A percentile compares a stretch with the other conserved stretches of the same genome.
These are phyloP conservation scores for Drosophila mettleri DNA, from an alignment of 2,888 invertebrate species.

Conservation along the genomic window DNA sequence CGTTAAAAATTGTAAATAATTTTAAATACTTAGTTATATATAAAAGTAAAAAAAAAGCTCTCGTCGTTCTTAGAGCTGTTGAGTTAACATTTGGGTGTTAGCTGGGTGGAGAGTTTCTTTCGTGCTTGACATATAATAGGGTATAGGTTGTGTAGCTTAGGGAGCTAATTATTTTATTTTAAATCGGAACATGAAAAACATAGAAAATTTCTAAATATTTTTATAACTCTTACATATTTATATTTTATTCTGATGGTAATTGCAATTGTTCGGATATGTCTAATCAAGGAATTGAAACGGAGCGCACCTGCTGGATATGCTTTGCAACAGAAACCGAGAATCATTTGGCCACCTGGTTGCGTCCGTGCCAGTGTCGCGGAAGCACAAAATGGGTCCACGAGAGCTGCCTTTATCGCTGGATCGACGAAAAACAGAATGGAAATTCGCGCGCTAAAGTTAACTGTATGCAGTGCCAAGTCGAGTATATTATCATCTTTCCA, in stretches of 20 bases:
- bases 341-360: conserved; percentile 94
- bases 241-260: conserved; percentile 16
- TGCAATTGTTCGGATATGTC: conserved; percentile 21
- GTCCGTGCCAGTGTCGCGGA: conserved; percentile 96
- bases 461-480: conserved; percentile 97
- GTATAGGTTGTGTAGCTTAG: background rate
- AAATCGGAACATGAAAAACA: conserved; percentile 16
- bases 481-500: conserved; percentile 97
- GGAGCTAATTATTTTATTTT: background rate
- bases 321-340: conserved; percentile 98
- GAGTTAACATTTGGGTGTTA: background rate
- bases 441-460: conserved; percentile 92
- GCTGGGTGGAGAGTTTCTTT: background rate
- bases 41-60: too few species aligned
- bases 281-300: conserved; percentile 32
- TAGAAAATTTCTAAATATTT: conserved; percentile 22
- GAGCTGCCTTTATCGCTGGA: conserved; percentile 97
- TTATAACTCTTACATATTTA: conserved; percentile 17
- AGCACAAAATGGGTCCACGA: conserved; percentile 99
- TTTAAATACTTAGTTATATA: background rate
- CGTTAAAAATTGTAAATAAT: background rate
- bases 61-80: background rate
- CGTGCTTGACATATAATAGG: background rate
- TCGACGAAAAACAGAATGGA: conserved; percentile 98
- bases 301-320: conserved; percentile 96